Base-by-base conservation (phyloP, 2,797 vertebrate genomes). In the Xenentodon cancila region DNA sequence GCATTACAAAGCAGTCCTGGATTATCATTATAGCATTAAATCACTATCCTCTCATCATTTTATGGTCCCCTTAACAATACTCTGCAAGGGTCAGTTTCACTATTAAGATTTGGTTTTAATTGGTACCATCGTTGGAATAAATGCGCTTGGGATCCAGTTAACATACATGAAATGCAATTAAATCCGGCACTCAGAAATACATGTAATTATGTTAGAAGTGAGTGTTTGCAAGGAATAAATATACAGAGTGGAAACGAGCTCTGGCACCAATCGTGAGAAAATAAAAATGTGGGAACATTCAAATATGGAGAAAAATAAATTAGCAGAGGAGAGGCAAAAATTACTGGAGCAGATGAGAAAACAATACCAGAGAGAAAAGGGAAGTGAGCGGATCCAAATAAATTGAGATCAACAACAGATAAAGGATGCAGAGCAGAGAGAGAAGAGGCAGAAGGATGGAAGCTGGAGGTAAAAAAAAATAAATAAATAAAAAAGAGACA, bases 281-380 rank as follows among this genome's bases (percentile, higher is more conserved):
- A 74, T 59, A n/a, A 32, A 60, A 55, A 30, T 25, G 9, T 20
- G 20, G 50, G 22, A 47, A 68, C 51, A 73, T 80, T 77, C 20
- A 75, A 75, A 77, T 69, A 62, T 22, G 51, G 16, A 63, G 45
- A 75, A 68, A n/a, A 77, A 64, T 68, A 27, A 79, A 72, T 73
- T 66, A 73, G 75, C 52, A 51, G 61, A 70, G 70, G 68, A 64
- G 66, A 73, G 68, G 64, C 62, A 64, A 64, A 69, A 60, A 47
- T 73, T 79, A 72, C 68, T 51, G 66, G 59, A 77, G 68, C 71
- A 58, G 69, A 81, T 71, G 64, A 67, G 57, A 56, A 75, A 84
- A 72, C 71, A 60, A 78, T 49, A 27, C 50, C 49, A 58, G 45
- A 47, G 25, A 53, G 16, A 37, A 47, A 48, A 27, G 7, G n/a